Evolutionary conservation across 2,797 vertebrate species (phyloP).

Genomic region (Sebastes vulpes): DNA sequence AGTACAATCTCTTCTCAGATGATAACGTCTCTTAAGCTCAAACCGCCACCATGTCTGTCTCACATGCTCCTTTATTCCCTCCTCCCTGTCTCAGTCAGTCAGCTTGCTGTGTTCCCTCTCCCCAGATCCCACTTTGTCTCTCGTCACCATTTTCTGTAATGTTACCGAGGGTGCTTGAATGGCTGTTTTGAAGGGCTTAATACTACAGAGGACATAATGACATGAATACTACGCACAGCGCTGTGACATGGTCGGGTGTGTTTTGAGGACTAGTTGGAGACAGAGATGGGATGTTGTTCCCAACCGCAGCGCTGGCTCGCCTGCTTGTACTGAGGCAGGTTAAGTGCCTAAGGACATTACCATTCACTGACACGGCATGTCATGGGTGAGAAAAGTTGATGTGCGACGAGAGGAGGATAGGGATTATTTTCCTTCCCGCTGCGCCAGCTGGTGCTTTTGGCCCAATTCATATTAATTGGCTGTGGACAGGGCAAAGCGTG

Average conservation of each 20-base stretch:
- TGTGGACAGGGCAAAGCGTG: neutral
- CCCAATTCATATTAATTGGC: slow-evolving; percentile 3
- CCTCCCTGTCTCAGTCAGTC: neutral
- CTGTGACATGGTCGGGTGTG: neutral
- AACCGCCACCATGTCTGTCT: neutral
- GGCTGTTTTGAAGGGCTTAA: neutral
- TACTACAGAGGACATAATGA: neutral
- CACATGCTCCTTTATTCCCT: neutral
- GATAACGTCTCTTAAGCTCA: neutral
- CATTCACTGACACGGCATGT: neutral
- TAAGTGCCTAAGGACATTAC: neutral
- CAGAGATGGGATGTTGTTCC: neutral
- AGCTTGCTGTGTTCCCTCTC: neutral
- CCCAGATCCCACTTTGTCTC: neutral
- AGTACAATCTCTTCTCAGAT: neutral
- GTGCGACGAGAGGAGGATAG: neutral
- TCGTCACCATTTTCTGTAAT: neutral
- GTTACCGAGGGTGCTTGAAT: neutral
- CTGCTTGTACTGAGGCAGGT: neutral
- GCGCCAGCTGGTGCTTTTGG: neutral
- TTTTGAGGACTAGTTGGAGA: neutral
- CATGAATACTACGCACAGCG: neutral
- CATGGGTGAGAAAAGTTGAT: neutral
- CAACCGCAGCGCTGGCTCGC: neutral
- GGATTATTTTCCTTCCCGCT: neutral